Conservation (phyloP, 2,113 vertebrate species). For the Hippotragus niger region DNA sequence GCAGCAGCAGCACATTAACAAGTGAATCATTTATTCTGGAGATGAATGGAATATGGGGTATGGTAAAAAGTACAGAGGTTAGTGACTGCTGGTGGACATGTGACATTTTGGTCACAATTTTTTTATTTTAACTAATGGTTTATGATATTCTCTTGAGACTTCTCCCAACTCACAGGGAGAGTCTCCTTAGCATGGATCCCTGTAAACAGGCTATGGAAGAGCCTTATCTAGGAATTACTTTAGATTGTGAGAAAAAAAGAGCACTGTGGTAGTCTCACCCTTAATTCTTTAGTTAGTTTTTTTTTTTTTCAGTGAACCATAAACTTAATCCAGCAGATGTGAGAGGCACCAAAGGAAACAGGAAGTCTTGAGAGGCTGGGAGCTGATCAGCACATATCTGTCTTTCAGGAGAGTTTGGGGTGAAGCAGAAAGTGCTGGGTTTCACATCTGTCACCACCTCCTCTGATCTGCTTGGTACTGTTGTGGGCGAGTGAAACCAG, state of each 20-base stretch:
- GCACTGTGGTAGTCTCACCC: background rate
- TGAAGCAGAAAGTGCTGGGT: background rate
- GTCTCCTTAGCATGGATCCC: background rate
- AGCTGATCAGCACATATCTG: slow-evolving; percentile 1
- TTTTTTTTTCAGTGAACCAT: slow-evolving; percentile 32
- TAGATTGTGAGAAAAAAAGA: slow-evolving; percentile 9
- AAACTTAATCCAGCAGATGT: slow-evolving; percentile 22
- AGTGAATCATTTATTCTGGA: slow-evolving; percentile 7
- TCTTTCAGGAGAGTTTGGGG: slow-evolving; percentile 13
- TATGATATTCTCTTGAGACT: background rate
- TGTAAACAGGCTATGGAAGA: background rate
- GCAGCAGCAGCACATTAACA: background rate
- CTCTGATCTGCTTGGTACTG: background rate
- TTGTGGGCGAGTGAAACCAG: background rate
- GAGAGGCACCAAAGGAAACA: slow-evolving; percentile 38
- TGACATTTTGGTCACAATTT: background rate
- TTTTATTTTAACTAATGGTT: background rate
- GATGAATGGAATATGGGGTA: background rate
- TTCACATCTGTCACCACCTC: background rate
- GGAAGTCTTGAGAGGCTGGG: slow-evolving; percentile 27
- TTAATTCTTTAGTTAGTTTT: background rate
- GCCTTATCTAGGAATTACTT: background rate
- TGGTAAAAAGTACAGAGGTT: background rate
- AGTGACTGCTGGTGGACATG: background rate
- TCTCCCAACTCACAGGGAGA: background rate